phyloP scores from a whole-genome alignment of 1,140 invertebrate genomes.

The Gonatopus flavifemur region DNA sequence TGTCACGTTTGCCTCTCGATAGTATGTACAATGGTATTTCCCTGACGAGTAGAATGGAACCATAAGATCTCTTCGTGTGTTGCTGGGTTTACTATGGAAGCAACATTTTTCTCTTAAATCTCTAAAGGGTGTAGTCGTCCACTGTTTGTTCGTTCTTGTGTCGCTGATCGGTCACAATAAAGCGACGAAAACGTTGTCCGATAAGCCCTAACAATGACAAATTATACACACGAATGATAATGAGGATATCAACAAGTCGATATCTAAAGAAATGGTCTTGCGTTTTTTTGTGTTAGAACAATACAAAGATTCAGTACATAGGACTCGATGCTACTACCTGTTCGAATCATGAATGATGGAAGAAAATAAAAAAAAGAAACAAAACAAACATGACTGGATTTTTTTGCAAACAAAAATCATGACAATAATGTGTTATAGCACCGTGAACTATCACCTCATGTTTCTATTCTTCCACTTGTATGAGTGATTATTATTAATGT shows the following conservation, averaged over 20 bases:
- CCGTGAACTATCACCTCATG: too few species aligned
- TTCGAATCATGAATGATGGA: too few species aligned
- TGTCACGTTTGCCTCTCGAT: too few species aligned
- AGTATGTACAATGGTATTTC: too few species aligned
- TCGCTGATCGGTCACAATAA: constrained; percentile 22
- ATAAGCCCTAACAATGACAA: constrained; percentile 18
- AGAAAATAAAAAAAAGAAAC: not conserved
- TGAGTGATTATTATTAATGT: too few species aligned
- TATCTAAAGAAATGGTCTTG: constrained; percentile 8
- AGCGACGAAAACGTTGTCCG: constrained; percentile 22
- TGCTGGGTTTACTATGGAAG: constrained; percentile 7
- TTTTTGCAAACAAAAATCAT: too few species aligned
- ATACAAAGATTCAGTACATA: too few species aligned
- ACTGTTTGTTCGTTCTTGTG: constrained; percentile 15
- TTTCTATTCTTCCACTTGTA: too few species aligned
- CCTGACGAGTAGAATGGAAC: constrained; percentile 1
- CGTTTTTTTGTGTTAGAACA: too few species aligned
- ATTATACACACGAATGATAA: not conserved
- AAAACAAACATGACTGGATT: constrained; percentile 1
- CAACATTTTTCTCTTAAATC: constrained; percentile 14
- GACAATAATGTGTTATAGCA: too few species aligned
- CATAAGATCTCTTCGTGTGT: constrained; percentile 6
- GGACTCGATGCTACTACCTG: too few species aligned
- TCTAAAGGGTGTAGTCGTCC: constrained; percentile 14
- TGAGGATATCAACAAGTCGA: not conserved